Evolutionary conservation across 1,140 invertebrate genomes (phyloP).

Genomic region (Glomeris maerens): DNA sequence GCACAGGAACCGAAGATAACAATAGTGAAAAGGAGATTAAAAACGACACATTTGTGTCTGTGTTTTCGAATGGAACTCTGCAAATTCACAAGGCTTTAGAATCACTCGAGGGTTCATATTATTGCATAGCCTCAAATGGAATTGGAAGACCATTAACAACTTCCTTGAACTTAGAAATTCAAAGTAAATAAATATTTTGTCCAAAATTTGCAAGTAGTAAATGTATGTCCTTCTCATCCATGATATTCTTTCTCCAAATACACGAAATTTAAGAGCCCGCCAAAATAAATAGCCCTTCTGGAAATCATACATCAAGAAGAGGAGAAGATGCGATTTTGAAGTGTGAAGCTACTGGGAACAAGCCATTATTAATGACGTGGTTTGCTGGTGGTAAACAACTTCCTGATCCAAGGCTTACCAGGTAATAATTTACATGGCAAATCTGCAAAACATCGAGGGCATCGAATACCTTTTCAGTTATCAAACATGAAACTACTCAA

Average conservation of each 20-base stretch:
- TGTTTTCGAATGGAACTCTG: slow-evolving; percentile 58
- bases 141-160: slow-evolving; percentile 43
- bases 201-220: background rate
- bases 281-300: background rate
- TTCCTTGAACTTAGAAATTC: slow-evolving; percentile 80
- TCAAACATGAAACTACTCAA: too few relatives aligned
- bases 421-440: slow-evolving; percentile 17
- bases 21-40: slow-evolving; percentile 38
- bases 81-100: slow-evolving; percentile 74
- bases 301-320: slow-evolving; percentile 73
- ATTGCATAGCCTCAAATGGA: slow-evolving; percentile 14
- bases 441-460: background rate
- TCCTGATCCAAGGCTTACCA: slow-evolving; percentile 63
- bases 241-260: background rate
- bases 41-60: slow-evolving; percentile 60
- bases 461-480: background rate
- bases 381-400: slow-evolving; percentile 84
- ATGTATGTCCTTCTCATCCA: background rate
- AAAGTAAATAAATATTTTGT: slow-evolving; percentile 45
- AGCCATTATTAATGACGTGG: slow-evolving; percentile 90
- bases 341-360: slow-evolving; percentile 88
- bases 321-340: slow-evolving; percentile 82
- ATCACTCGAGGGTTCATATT: slow-evolving; percentile 79
- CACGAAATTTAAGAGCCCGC: slow-evolving; percentile 5
- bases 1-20: background rate